A percentile compares a stretch with the other conserved stretches of the same genome.
phyloP scores from a whole-genome alignment of 2,888 invertebrate species.

The Agrotis ipsilon region DNA sequence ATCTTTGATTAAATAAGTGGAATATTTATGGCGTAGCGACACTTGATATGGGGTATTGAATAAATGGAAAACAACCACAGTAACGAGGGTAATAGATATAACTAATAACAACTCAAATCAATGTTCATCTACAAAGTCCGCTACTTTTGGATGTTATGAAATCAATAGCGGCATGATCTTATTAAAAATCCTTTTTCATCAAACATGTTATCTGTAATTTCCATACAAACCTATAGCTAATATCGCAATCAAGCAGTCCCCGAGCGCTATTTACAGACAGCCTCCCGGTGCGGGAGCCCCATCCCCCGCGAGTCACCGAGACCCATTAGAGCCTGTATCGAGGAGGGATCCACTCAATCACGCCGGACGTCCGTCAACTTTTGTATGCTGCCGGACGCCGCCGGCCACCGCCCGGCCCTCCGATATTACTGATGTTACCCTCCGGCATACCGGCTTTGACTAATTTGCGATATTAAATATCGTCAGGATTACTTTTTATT shows the following conservation, averaged over 20 bases:
- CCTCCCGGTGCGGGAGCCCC: slow-evolving; percentile 69
- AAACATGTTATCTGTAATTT: slow-evolving; percentile 21
- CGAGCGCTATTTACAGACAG: slow-evolving; percentile 77
- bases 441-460: slow-evolving; percentile 67
- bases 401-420: slow-evolving; percentile 69
- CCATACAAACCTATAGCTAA: slow-evolving; percentile 69
- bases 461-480: slow-evolving; percentile 74
- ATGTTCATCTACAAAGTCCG: background rate
- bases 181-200: slow-evolving; percentile 4
- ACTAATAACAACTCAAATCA: background rate
- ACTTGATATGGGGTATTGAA: background rate
- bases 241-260: slow-evolving; percentile 79
- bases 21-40: slow-evolving; percentile 9
- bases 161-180: background rate
- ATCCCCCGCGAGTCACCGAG: slow-evolving; percentile 69
- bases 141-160: slow-evolving; percentile 6
- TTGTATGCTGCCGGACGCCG: slow-evolving; percentile 75
- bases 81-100: background rate
- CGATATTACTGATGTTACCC: slow-evolving; percentile 75
- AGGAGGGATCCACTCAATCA: slow-evolving; percentile 84
- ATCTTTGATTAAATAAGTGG: slow-evolving; percentile 15
- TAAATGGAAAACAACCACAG: background rate
- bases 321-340: slow-evolving; percentile 85
- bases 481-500: slow-evolving; percentile 55
- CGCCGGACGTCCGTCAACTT: slow-evolving; percentile 86